phyloP scores from a whole-genome alignment of 2,888 invertebrate species.

The Cerastis leucographa region DNA sequence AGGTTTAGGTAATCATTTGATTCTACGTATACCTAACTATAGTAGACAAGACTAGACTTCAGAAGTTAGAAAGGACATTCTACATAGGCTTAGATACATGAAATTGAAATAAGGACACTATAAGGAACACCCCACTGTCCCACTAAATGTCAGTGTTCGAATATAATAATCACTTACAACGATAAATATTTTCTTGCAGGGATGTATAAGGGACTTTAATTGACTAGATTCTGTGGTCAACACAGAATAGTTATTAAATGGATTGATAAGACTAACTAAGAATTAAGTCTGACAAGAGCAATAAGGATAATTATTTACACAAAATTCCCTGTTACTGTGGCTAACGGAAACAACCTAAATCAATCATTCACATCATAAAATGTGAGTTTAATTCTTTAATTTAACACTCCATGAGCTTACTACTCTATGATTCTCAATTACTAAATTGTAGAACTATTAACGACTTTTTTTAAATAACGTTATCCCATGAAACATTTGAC shows the following conservation, averaged over 20 bases:
- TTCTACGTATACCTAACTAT: slow-evolving; percentile 8
- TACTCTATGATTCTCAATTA: not conserved
- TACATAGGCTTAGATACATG: slow-evolving; percentile 29
- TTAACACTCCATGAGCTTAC: slow-evolving; percentile 2
- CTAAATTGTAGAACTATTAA: not conserved
- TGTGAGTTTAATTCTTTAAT: not conserved
- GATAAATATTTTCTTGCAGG: not conserved
- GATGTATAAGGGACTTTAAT: not conserved
- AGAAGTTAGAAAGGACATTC: slow-evolving; percentile 12
- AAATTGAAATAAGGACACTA: slow-evolving; percentile 28
- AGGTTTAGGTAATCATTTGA: slow-evolving; percentile 12
- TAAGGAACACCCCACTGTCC: slow-evolving; percentile 47
- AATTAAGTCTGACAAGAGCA: not conserved
- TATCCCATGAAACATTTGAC: not conserved
- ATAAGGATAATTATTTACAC: not conserved
- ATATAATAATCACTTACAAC: not conserved
- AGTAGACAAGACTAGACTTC: slow-evolving; percentile 15
- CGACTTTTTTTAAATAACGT: not conserved
- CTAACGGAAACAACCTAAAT: no score
- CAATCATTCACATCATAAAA: no score
- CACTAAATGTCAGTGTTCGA: slow-evolving; percentile 17
- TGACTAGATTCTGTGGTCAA: not conserved
- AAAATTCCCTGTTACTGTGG: not conserved
- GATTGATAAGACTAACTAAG: not conserved
- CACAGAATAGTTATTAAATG: slow-evolving; percentile 13